These are phyloP conservation scores for Galbula dea DNA, from an alignment of 2,113 vertebrate genomes.

Conservation along the genomic window DNA sequence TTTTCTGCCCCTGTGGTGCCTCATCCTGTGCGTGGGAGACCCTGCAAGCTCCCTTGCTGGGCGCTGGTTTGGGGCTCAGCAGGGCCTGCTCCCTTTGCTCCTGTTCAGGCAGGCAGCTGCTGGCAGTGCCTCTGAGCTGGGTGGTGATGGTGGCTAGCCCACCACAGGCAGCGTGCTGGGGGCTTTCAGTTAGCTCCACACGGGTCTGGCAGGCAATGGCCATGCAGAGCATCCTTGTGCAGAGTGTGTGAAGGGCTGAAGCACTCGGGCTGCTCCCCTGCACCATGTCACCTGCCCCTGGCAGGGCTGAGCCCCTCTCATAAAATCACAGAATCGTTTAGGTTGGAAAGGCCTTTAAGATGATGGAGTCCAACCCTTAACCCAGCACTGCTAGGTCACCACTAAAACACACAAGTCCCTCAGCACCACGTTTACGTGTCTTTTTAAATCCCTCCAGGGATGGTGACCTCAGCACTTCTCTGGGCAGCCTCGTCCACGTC, in stretches of 20 bases:
- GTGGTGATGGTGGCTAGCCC: not conserved
- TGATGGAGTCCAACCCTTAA: not conserved
- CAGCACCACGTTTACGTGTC: not conserved
- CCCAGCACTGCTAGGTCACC: not conserved
- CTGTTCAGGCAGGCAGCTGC: conserved; percentile 65
- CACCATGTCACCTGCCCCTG: not conserved
- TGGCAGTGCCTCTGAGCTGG: conserved; percentile 43
- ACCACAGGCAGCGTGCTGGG: fast-evolving
- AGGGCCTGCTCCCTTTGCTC: not conserved
- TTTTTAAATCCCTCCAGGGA: not conserved
- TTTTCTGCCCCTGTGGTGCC: not conserved
- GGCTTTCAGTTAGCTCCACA: fast-evolving
- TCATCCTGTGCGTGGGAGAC: not conserved
- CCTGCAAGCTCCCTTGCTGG: not conserved
- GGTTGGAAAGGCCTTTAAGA: not conserved
- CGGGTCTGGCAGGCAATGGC: not conserved
- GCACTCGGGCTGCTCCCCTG: not conserved
- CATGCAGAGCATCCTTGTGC: not conserved
- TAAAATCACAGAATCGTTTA: not conserved
- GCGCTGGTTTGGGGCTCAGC: not conserved
- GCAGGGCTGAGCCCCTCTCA: not conserved
- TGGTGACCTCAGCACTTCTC: not conserved
- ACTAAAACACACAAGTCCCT: not conserved
- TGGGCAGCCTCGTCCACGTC: not conserved
- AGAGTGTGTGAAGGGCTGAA: not conserved